phyloP scores from a whole-genome alignment of 2,888 invertebrate genomes.

The Marronus borbonicus region DNA sequence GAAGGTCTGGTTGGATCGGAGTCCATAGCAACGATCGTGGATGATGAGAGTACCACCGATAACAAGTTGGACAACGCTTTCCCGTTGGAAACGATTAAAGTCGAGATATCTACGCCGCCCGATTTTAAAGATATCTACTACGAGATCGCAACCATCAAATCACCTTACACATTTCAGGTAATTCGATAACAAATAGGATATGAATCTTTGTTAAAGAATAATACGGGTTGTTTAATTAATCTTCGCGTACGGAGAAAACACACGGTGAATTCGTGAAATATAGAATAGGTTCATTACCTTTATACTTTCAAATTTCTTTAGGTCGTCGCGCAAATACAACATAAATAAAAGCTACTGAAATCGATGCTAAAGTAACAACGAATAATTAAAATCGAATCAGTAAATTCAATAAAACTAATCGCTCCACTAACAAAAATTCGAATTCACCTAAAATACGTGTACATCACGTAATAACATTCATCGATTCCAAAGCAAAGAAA shows the following conservation, averaged over 20 bases:
- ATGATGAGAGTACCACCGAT: constrained; percentile 77
- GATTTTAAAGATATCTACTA: constrained; percentile 90
- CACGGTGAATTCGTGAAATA: no score
- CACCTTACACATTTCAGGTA: constrained; percentile 93
- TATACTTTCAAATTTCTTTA: no score
- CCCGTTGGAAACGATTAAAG: constrained; percentile 85
- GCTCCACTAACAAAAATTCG: no score
- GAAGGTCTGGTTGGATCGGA: constrained; percentile 84
- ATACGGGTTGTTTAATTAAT: neutral
- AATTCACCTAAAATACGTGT: no score
- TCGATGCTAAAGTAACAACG: no score
- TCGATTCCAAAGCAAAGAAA: neutral
- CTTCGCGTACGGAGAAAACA: no score
- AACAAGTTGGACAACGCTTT: constrained; percentile 77
- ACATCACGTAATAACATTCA: no score
- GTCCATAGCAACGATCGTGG: constrained; percentile 75
- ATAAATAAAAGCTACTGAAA: no score
- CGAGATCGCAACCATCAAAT: constrained; percentile 91
- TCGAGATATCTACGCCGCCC: constrained; percentile 90
- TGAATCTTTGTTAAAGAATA: neutral
- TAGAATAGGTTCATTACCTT: no score
- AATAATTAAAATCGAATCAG: no score
- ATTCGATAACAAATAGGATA: constrained; percentile 47
- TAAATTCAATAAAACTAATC: no score
- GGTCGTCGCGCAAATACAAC: no score